Evolutionary conservation across 30 jellyfish, hydroid and myxozoan genomes (phyloP), one percentile per base, ranked within the genome.

Genomic region (Calvadosia cruxmelitensis): DNA sequence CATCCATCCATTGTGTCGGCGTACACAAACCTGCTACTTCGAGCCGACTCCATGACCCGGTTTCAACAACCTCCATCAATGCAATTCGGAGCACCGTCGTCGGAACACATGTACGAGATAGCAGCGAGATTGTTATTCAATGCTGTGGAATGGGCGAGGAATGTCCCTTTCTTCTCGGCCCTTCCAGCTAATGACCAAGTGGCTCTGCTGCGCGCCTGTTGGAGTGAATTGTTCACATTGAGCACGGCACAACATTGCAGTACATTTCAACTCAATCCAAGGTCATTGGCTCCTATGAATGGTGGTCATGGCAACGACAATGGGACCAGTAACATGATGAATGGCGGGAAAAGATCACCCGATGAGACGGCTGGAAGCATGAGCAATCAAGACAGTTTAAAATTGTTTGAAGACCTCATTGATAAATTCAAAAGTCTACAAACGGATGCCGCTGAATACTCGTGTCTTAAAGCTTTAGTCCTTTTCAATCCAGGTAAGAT

Each of bases 401-500:
- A 89, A 49, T 68, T 89, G 93, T 89, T 89, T 57, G 98, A 89
- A 70, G 98, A 89, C 50, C 63, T 89, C 68, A 82, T 89, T 49
- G 98, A 89, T 64, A 89, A 82, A 69, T 89, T 89, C 76, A 89
- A 81, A 68, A 62, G 76, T 15, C 49, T 89, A 82, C 94, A 89
- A 67, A 89, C 98, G 2, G 98, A 89, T 68, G 92, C 94, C 62
- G 95, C 94, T 1, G 98, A 89, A 57, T 89, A 78, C 67, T 89
- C 98, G 2, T 89, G 98, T 77, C 84, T 89, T 29, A 89, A 89
- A 62, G 98, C 98, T 7, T 68, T 89, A 53, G 98, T 81, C 0
- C 77, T 89, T 3, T 89, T 89, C 78, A 89, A 89, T 69, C 98
- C 98, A 66, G 98, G 98, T 89, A 67, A n/a, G n/a, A n/a, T n/a